Percentiles rank a stretch among this genome's conserved stretches.
Evolutionary conservation across 2,797 vertebrate genomes (phyloP).

Genomic region (Peromyscus attwateri): DNA sequence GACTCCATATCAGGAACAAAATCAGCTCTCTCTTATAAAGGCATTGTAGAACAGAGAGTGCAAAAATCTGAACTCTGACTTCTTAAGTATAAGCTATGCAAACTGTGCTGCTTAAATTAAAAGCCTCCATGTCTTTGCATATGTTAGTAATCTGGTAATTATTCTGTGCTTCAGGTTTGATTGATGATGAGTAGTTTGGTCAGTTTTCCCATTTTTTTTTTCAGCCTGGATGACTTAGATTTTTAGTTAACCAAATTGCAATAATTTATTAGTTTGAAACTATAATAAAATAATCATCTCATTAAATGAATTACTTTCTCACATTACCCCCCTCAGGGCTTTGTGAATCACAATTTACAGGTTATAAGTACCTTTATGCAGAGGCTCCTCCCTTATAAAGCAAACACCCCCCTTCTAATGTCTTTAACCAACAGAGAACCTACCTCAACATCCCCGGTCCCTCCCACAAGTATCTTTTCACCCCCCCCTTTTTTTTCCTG

Average conservation of each 20-base stretch:
- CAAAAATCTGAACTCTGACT: conserved; percentile 55
- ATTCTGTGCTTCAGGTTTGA: conserved; percentile 26
- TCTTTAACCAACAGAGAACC: not conserved
- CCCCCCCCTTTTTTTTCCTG: not conserved
- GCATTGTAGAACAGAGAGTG: not conserved
- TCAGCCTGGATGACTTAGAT: conserved; percentile 36
- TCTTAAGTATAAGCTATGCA: conserved; percentile 9
- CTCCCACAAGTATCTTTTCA: not conserved
- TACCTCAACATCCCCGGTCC: too few relatives aligned
- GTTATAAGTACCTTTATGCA: not conserved
- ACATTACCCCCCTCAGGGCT: not conserved
- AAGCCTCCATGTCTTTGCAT: not conserved
- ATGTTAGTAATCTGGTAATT: conserved; percentile 1
- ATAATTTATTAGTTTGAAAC: conserved; percentile 40
- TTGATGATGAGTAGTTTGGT: conserved; percentile 28
- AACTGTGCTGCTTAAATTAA: conserved; percentile 16
- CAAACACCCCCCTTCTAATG: not conserved
- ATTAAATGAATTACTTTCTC: conserved; percentile 42
- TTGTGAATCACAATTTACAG: not conserved
- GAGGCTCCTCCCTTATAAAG: not conserved
- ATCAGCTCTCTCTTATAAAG: conserved; percentile 45
- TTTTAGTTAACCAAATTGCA: conserved; percentile 35
- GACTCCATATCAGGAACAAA: conserved; percentile 63
- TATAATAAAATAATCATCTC: conserved; percentile 56
- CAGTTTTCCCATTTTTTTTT: conserved; percentile 37